Conservation (phyloP, 2,113 vertebrate genomes). For the Phrynosoma blainvillii region DNA sequence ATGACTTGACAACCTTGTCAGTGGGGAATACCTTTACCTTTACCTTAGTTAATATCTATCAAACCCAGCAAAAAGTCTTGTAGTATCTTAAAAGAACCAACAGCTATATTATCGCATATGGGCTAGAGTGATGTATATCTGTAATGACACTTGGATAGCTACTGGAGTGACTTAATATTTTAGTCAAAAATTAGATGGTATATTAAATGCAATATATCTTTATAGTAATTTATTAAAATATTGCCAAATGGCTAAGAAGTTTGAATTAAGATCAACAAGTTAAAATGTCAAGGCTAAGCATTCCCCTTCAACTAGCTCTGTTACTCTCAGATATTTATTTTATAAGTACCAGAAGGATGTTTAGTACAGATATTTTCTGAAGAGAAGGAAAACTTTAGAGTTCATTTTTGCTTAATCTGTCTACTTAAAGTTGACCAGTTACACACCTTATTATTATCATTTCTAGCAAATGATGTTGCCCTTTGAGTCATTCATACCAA, state of each 20-base stretch:
- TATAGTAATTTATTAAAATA: not conserved
- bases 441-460: not conserved
- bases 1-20: too few relatives aligned
- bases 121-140: not conserved
- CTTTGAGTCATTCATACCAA: not conserved
- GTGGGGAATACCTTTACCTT: too few relatives aligned
- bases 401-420: constrained; percentile 1
- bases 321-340: not conserved
- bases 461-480: not conserved
- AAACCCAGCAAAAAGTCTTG: not conserved
- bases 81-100: not conserved
- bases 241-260: not conserved
- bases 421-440: not conserved
- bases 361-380: not conserved
- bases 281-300: not conserved
- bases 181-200: not conserved
- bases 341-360: not conserved
- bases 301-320: not conserved
- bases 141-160: not conserved
- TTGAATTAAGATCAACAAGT: not conserved
- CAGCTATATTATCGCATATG: too few relatives aligned
- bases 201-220: not conserved
- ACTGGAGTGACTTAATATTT: too few relatives aligned
- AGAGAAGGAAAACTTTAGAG: not conserved
- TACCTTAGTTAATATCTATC: not conserved